phyloP scores from a whole-genome alignment of 2,888 invertebrate species.

The Periphyllus acericola region DNA sequence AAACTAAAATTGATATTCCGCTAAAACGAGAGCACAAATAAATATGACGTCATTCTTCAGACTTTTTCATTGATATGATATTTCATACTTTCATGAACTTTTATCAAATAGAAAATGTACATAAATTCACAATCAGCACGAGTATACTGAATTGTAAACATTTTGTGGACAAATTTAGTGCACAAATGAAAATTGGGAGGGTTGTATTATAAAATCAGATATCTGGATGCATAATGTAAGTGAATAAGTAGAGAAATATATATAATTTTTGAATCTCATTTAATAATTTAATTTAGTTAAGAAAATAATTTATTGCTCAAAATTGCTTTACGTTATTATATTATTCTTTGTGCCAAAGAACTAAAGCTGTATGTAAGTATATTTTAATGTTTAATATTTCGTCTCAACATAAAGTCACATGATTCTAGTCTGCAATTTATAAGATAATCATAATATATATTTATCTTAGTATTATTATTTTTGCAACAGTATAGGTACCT shows the following conservation, averaged over 20 bases:
- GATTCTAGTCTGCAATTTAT: background rate
- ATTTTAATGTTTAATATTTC: background rate
- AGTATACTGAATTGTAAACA: background rate
- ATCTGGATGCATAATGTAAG: background rate
- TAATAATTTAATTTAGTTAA: background rate
- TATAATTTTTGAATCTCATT: background rate
- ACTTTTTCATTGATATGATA: no score
- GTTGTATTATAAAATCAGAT: background rate
- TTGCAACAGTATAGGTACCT: no score
- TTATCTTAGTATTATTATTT: no score
- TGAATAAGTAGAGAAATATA: background rate
- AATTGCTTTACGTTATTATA: background rate
- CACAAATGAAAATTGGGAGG: background rate
- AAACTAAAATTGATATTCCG: background rate
- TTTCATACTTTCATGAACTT: no score
- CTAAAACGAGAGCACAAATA: background rate
- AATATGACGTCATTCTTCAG: no score
- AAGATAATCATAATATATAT: no score
- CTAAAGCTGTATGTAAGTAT: no score
- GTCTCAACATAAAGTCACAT: background rate
- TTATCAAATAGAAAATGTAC: background rate
- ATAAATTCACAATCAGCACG: background rate
- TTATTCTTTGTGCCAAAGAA: background rate
- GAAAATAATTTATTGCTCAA: background rate
- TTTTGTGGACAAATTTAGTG: background rate